Conservation (phyloP, 2,888 invertebrate genomes). For the Sthenelais limicola region DNA sequence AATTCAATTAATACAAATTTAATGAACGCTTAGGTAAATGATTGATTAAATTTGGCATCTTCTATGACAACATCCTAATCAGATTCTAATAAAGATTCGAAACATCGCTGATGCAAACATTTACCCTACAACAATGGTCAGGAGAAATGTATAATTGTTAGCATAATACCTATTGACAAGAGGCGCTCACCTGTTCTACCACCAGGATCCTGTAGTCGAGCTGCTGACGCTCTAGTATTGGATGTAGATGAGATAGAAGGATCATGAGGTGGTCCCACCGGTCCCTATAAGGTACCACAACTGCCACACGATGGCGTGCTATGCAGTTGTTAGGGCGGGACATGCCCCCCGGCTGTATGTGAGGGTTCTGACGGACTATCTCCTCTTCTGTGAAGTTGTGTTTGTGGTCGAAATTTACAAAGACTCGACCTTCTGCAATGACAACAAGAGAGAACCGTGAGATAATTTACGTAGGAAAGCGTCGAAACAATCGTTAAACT, state of each 20-base stretch:
- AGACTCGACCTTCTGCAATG: conserved; percentile 51
- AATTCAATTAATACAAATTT: too few relatives aligned
- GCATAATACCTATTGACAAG: too few relatives aligned
- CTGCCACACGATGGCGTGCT: conserved; percentile 64
- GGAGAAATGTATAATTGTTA: too few relatives aligned
- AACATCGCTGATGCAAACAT: too few relatives aligned
- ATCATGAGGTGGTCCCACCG: conserved; percentile 73
- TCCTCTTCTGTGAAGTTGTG: conserved; percentile 47
- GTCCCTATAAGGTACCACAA: conserved; percentile 72
- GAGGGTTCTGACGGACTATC: conserved; percentile 52
- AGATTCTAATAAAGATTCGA: too few relatives aligned
- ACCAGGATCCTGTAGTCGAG: conserved; percentile 75
- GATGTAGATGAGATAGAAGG: conserved; percentile 74
- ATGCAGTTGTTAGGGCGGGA: conserved; percentile 59
- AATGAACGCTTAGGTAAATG: too few relatives aligned
- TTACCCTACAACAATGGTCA: too few relatives aligned
- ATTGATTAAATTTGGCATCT: too few relatives aligned
- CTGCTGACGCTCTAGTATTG: conserved; percentile 74
- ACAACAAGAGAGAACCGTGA: conserved; percentile 10
- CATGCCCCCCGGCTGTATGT: conserved; percentile 59
- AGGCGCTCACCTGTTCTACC: conserved; percentile 73
- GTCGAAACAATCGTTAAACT: too few relatives aligned
- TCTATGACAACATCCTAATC: too few relatives aligned
- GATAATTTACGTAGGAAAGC: too few relatives aligned
- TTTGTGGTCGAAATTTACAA: conserved; percentile 48